Conservation (phyloP, 2,113 vertebrate genomes). For the Agelaius tricolor region DNA sequence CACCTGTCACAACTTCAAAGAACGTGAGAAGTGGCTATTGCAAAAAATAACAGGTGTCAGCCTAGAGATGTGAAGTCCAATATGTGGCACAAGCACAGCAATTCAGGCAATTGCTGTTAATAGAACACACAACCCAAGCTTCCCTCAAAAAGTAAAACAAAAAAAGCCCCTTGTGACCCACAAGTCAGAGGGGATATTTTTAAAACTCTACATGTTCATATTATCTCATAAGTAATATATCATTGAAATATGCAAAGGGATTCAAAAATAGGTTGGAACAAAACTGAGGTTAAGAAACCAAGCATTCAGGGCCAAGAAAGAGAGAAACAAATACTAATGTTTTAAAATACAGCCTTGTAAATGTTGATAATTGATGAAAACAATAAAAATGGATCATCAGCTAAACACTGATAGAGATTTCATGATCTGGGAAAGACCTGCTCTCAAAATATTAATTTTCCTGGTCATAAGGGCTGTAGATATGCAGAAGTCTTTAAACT, state of each 20-base stretch:
- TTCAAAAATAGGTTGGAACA: conserved; percentile 40
- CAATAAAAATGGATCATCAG: neutral
- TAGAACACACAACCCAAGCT: neutral
- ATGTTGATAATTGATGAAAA: neutral
- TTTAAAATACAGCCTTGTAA: neutral
- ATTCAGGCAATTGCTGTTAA: conserved; percentile 6
- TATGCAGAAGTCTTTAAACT: neutral
- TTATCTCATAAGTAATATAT: conserved; percentile 41
- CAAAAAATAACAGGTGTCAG: conserved; percentile 54
- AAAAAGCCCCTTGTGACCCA: neutral
- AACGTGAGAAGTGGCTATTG: conserved; percentile 43
- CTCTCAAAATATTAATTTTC: neutral
- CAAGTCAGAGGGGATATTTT: neutral
- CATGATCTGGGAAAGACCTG: neutral
- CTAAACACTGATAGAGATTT: neutral
- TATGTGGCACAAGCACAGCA: conserved; percentile 14
- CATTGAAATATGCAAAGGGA: neutral
- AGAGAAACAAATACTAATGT: neutral
- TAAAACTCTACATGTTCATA: neutral
- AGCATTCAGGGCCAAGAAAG: neutral
- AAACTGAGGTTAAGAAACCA: conserved; percentile 7
- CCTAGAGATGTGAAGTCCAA: conserved; percentile 28
- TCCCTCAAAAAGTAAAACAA: neutral
- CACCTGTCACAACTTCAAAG: conserved; percentile 67
- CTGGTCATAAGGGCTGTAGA: neutral